Base-by-base conservation (phyloP, 2,888 invertebrate genomes). In the Lissonota sp. region DNA sequence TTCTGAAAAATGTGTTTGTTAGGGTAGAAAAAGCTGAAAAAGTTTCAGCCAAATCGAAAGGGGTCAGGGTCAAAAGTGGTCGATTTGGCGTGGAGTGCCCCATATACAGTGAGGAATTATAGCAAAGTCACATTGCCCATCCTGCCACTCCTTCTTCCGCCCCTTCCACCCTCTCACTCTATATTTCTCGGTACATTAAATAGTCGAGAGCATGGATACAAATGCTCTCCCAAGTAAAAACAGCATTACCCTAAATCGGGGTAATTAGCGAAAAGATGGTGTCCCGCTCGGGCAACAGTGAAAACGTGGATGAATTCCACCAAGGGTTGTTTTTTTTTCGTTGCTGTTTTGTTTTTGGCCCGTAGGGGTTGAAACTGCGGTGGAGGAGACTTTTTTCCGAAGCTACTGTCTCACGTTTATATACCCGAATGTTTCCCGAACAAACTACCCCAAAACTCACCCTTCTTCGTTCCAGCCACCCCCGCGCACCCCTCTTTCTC, bases 181-280 rank as follows among this genome's bases (percentile, higher is more conserved):
- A 8, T 73, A 64, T 64, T 63, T 55, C 8, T 53, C 73, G 76
- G 84, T 82, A 79, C 84, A 83, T 85, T 85, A 83, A 83, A 84
- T 79, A 78, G 78, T 82, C 75, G 70, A 80, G 26, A 26, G 80
- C 82, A 79, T 66, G 80, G 82, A 82, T 84, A 83, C 80, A 83
- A 81, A 84, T 80, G 77, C 76, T 83, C 80, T 69, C 70, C 26
- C 53, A 67, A 82, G 82, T 79, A 83, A 85, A 86, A 86, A 86
- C 82, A 86, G 83, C 87, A 85, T 87, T 87, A 87, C 81, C 86
- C 85, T 86, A 85, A 87, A 87, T 87, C 84, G 85, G 83, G 81
- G 86, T 85, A 87, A 87, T 86, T 86, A 86, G 86, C 75, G 79
- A 78, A 78, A 72, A 51, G 69, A 51, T 49, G 42, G 67, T 44